Conservation (phyloP, 23 tunicate species). For the Aplidium turbinatum region DNA sequence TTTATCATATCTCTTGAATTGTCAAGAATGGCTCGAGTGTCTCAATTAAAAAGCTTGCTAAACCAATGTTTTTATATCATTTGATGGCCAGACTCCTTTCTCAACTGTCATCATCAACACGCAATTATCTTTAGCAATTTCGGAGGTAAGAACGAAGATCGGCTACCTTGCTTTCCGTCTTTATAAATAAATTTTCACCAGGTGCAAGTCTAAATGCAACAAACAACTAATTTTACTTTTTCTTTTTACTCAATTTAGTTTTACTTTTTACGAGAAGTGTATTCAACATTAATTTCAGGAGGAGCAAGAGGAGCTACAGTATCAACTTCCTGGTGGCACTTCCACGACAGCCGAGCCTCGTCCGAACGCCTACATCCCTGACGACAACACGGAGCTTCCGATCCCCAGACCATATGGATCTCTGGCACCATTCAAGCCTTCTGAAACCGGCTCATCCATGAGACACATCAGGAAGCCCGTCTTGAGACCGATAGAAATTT, state of each 20-base stretch:
- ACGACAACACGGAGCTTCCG: conserved; percentile 73
- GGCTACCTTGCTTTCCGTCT: too few species aligned
- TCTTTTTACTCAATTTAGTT: not conserved
- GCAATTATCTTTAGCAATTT: too few species aligned
- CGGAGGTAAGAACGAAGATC: too few species aligned
- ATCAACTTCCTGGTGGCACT: conserved; percentile 73
- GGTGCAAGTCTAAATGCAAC: too few species aligned
- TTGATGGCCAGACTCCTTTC: too few species aligned
- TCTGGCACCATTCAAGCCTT: conserved; percentile 94
- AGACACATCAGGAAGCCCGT: conserved; percentile 91
- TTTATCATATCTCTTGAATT: too few species aligned
- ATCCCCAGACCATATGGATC: conserved; percentile 92
- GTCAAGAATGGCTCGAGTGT: too few species aligned
- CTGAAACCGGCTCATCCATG: conserved; percentile 89
- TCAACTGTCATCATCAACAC: too few species aligned
- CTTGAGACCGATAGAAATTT: conserved; percentile 88
- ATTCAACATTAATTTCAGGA: conserved; percentile 46
- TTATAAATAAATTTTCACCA: too few species aligned
- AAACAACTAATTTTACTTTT: too few species aligned
- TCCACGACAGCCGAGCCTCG: conserved; percentile 93
- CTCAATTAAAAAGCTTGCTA: too few species aligned
- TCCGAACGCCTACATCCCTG: conserved; percentile 98
- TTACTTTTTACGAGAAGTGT: not conserved
- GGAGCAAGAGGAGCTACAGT: conserved; percentile 75
- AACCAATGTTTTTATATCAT: too few species aligned